Conservation (phyloP, 2,888 invertebrate genomes). For the Schrankia costaestrigalis region DNA sequence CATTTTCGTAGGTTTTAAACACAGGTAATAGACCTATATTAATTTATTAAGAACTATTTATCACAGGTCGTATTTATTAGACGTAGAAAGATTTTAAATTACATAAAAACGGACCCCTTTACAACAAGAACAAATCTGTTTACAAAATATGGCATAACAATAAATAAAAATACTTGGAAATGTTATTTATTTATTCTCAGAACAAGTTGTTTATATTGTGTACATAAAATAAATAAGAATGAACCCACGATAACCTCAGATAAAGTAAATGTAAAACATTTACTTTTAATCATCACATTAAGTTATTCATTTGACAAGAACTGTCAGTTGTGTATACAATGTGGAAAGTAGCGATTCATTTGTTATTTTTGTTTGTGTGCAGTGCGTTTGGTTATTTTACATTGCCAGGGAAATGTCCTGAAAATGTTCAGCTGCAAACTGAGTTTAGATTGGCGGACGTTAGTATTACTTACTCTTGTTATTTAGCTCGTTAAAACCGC, state of each 20-base stretch:
- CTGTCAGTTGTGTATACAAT: too few species aligned
- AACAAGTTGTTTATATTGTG: constrained; percentile 5
- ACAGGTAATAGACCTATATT: too few species aligned
- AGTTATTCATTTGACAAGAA: too few species aligned
- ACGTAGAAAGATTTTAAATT: too few species aligned
- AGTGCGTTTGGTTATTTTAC: constrained; percentile 55
- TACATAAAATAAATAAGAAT: constrained; percentile 1
- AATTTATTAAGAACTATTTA: too few species aligned
- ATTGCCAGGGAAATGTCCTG: constrained; percentile 58
- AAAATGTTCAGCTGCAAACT: constrained; percentile 49
- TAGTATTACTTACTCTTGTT: constrained; percentile 25
- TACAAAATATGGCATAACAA: too few species aligned
- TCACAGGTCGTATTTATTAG: too few species aligned
- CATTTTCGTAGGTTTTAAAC: too few species aligned
- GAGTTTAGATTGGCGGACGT: constrained; percentile 59
- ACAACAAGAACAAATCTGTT: background rate
- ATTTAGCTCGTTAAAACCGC: too few species aligned
- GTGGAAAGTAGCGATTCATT: constrained; percentile 38
- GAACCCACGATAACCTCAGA: constrained; percentile 24
- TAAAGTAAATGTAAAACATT: too few species aligned
- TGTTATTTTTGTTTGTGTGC: constrained; percentile 27
- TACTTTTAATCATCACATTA: too few species aligned
- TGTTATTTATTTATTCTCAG: constrained; percentile 7
- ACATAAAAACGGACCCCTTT: too few species aligned
- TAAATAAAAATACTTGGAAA: background rate